Evolutionary conservation across 2,113 vertebrate genomes (phyloP), one percentile per base, ranked within the genome.

Genomic region (Telmatochromis bifrenatus): DNA sequence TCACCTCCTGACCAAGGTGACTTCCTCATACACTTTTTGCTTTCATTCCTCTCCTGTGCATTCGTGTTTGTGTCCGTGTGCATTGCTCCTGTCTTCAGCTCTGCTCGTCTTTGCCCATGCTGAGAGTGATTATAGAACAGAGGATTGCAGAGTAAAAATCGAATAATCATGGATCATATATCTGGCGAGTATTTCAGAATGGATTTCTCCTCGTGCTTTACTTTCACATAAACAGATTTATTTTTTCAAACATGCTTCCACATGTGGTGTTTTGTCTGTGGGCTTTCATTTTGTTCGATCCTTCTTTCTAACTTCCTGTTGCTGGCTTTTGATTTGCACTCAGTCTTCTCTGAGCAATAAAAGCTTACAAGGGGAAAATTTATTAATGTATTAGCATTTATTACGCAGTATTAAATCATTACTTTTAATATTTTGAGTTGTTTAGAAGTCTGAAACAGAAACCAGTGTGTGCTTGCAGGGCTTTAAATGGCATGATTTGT

Each of bases 1-100:
- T 97, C 99, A 99, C 96, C 98, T 99, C 97, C 98, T 99, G 98
- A 99, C 99, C 97, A 99, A 99, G 99, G 99, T 99, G 98, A 99
- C 92, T 92, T 93, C 93, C 93, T 95, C 95, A 95, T 88, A 95
- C 87, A 91, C 94, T 95, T 79, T 56, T 54, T 83, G 3, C 17
- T 37, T 37, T 75, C 23, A 5, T 75, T 75, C 17, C 10, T 31
- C 26, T 77, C 45, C 15, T 77, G 35, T 42, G 35, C 35, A 3
- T 75, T 47, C 15, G 9, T 31, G 65, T 60, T 21, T 21, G 53
- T 86, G 95, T 97, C 17, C 12, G 47, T 79, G 96, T 97, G 95
- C 93, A 93, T 92, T 53, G 49, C 83, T 89, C 8, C 39, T 86
- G 35, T 85, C n/a, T 75, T 83, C 84, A 83, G 77, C 84, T 86